Percentiles rank a stretch among this genome's conserved stretches.
Evolutionary conservation across 2,113 vertebrate species (phyloP).

Genomic region (Ovibos moschatus): DNA sequence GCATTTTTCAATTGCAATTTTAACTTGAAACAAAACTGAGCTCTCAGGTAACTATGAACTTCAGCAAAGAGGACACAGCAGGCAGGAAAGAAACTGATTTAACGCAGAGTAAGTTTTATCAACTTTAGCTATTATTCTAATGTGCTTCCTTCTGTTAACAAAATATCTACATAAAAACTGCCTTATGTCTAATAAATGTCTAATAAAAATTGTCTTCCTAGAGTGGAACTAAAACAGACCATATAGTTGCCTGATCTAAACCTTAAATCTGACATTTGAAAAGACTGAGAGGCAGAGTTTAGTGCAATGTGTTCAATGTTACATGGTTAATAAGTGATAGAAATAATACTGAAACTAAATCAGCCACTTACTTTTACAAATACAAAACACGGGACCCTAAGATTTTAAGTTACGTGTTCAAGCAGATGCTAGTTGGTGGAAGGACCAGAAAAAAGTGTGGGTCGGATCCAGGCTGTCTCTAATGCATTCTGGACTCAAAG

Average conservation of each 20-base stretch:
- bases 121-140: not conserved
- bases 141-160: constrained; percentile 38
- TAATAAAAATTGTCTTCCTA: not conserved
- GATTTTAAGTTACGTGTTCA: not conserved
- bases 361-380: not conserved
- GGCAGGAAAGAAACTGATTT: constrained; percentile 30
- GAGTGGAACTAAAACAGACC: not conserved
- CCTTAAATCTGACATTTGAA: not conserved
- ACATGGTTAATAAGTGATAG: not conserved
- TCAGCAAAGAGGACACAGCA: not conserved
- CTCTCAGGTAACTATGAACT: not conserved
- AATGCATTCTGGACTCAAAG: not conserved
- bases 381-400: not conserved
- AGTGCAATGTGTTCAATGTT: not conserved
- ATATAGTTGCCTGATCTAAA: not conserved
- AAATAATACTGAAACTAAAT: not conserved
- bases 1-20: constrained; percentile 64
- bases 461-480: not conserved
- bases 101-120: constrained; percentile 37
- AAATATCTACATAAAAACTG: not conserved
- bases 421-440: not conserved
- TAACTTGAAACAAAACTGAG: constrained; percentile 55
- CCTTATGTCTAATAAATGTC: not conserved
- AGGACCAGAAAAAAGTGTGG: not conserved
- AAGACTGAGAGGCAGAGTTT: not conserved